Evolutionary conservation across 2,797 vertebrate genomes (phyloP), one percentile per base, ranked within the genome.

Genomic region (Graptemys geographica): DNA sequence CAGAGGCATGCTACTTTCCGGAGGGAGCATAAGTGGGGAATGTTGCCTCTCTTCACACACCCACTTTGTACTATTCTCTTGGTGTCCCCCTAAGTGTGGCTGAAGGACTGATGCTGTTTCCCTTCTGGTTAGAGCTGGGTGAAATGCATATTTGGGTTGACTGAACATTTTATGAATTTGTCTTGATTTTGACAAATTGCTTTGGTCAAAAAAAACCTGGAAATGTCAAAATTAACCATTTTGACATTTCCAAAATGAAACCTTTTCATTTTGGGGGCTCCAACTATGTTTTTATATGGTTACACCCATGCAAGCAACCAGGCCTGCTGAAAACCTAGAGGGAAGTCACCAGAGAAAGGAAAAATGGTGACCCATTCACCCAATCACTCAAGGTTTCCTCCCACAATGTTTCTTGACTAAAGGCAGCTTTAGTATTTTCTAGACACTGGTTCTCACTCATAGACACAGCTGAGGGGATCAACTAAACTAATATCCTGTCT

Each of bases 291-390:
- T 47, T 76, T 31, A 47, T 72, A 19, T 72, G n/a, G 4, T 37
- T 72, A 19, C n/a, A 72, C n/a, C 6, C 18, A 16, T 78, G 41
- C 4, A 0, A 3, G 41, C 13, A 0, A 3, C 87, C 53, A 79
- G n/a, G 11, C 15, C 79, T 83, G 7, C 79, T 89, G 27, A 93
- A 93, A 62, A 57, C 37, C 49, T 19, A 72, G 84, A 33, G 3
- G 53, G 2, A 4, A 76, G 62, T 93, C 1, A 0, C 23, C 1
- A 37, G 84, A 81, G 31, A 53, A 15, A 11, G 84, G 11, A 28
- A 55, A 86, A 90, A 52, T 19, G 4, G 18, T 33, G 55, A 44
- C 44, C 44, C 44, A 44, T 44, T 44, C 44, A 44, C 44, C 44
- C 62, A 9, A 10, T 69, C 56, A 27, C 86, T 33, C 27, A 51